phyloP scores from a whole-genome alignment of 2,888 invertebrate species.

The Gortyna flavago region DNA sequence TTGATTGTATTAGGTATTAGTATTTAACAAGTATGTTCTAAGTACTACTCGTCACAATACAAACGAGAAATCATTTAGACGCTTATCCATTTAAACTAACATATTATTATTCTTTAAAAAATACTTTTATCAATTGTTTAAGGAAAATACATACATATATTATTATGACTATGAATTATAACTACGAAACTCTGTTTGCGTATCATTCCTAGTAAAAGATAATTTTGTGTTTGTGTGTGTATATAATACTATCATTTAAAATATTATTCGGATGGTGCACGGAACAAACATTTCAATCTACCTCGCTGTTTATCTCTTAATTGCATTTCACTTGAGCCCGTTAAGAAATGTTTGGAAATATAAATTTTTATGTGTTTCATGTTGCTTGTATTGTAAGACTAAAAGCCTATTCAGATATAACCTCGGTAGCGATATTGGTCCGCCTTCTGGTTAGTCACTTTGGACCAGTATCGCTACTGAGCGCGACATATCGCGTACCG shows the following conservation, averaged over 20 bases:
- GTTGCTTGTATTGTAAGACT: constrained; percentile 65
- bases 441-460: not conserved
- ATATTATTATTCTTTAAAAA: constrained; percentile 31
- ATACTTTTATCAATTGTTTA: constrained; percentile 61
- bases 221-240: constrained; percentile 63
- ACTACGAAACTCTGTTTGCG: constrained; percentile 54
- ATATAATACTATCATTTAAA: constrained; percentile 54
- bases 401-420: constrained; percentile 19
- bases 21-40: constrained; percentile 40
- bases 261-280: constrained; percentile 56
- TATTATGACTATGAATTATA: constrained; percentile 64
- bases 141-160: constrained; percentile 44
- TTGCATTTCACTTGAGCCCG: constrained; percentile 74
- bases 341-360: constrained; percentile 66
- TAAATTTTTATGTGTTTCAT: constrained; percentile 62
- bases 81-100: constrained; percentile 39
- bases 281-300: constrained; percentile 81
- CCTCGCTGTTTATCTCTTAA: constrained; percentile 78
- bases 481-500: not conserved
- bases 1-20: constrained; percentile 48
- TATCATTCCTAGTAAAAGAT: constrained; percentile 73
- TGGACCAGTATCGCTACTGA: not conserved
- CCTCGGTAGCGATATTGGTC: not conserved
- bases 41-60: constrained; percentile 27
- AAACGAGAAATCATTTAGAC: constrained; percentile 38